These are phyloP conservation scores for Pammene aurita DNA, from an alignment of 2,888 invertebrate genomes.

Conservation along the genomic window DNA sequence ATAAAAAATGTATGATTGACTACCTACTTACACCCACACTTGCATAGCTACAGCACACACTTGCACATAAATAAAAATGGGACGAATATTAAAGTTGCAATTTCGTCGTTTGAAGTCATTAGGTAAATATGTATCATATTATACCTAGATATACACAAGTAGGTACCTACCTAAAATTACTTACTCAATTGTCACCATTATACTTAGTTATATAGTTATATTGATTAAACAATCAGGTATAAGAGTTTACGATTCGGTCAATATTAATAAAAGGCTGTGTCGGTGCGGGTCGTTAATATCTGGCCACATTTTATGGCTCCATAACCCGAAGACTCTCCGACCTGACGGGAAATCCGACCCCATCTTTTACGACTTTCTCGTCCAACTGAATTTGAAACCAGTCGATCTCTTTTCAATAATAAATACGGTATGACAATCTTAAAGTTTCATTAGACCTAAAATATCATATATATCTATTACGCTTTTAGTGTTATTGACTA, in stretches of 20 bases:
- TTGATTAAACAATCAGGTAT: constrained; percentile 21
- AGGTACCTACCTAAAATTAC: no score
- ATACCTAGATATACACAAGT: no score
- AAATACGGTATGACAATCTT: neutral
- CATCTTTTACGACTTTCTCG: constrained; percentile 51
- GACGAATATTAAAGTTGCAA: no score
- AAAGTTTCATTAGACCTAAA: neutral
- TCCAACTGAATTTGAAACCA: constrained; percentile 39
- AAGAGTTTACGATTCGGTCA: constrained; percentile 27
- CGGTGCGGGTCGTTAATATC: constrained; percentile 57
- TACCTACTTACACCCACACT: no score
- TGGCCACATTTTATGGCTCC: constrained; percentile 67
- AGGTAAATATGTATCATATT: no score
- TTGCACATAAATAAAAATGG: no score
- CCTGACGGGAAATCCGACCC: constrained; percentile 67
- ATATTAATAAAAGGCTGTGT: constrained; percentile 33
- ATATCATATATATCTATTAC: constrained; percentile 1
- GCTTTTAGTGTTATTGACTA: neutral
- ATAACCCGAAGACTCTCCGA: constrained; percentile 64
- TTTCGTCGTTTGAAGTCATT: no score
- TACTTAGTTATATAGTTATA: no score
- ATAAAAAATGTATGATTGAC: no score
- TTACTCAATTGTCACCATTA: no score
- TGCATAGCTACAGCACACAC: no score
- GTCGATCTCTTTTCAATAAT: neutral